These are phyloP conservation scores for Chymomyza fuscimana DNA, from an alignment of 2,888 invertebrate genomes.

Conservation along the genomic window DNA sequence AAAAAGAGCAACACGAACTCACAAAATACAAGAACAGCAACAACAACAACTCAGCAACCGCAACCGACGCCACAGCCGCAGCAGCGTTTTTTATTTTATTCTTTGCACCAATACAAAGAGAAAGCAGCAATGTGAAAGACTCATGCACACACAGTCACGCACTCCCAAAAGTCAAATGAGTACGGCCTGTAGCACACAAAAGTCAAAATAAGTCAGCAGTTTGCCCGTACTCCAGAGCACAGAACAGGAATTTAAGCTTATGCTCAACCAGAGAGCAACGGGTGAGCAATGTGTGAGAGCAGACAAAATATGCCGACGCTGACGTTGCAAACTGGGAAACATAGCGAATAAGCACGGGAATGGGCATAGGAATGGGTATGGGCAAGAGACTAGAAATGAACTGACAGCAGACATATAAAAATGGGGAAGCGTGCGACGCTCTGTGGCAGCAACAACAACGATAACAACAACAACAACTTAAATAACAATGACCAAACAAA, in stretches of 20 bases:
- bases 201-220: conserved; percentile 66
- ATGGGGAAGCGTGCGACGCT: not conserved
- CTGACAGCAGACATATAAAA: conserved; percentile 29
- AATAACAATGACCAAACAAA: conserved; percentile 65
- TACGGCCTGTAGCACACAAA: conserved; percentile 42
- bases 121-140: conserved; percentile 46
- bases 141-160: conserved; percentile 17
- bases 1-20: conserved; percentile 7
- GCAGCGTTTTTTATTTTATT: conserved; percentile 39
- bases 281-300: not conserved
- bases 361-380: conserved; percentile 17
- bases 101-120: conserved; percentile 47
- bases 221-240: conserved; percentile 18
- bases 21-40: conserved; percentile 44
- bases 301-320: not conserved
- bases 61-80: conserved; percentile 40
- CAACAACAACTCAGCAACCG: conserved; percentile 27
- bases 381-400: not conserved
- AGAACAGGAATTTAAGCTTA: conserved; percentile 59
- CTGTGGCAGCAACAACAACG: not conserved
- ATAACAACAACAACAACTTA: not conserved
- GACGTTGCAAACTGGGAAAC: conserved; percentile 26
- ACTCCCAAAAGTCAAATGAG: conserved; percentile 15
- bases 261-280: conserved; percentile 25
- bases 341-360: conserved; percentile 9